A percentile compares a stretch with the other conserved stretches of the same genome.
These are phyloP conservation scores for Hoplodrina blanda DNA, from an alignment of 2,888 invertebrate species.

Conservation along the genomic window DNA sequence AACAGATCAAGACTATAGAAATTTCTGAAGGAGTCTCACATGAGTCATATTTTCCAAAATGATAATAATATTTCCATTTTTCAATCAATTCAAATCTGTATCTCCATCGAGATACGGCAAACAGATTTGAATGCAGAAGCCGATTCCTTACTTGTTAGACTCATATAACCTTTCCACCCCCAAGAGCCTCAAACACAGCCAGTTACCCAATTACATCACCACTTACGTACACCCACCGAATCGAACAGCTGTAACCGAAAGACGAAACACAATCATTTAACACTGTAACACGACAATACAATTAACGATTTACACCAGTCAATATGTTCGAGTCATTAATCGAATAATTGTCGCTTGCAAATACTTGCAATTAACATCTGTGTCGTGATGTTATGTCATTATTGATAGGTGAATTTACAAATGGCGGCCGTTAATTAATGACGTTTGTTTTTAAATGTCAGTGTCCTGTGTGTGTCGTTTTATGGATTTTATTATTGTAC, in stretches of 20 bases:
- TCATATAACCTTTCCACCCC: conserved; percentile 2
- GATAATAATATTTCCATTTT: no score
- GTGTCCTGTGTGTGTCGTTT: neutral
- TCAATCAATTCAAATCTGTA: neutral
- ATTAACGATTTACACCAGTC: conserved; percentile 57
- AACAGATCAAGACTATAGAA: no score
- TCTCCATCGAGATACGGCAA: no score
- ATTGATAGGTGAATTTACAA: conserved; percentile 46
- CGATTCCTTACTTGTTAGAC: neutral
- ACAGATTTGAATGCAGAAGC: neutral
- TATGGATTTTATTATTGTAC: conserved; percentile 4
- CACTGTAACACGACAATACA: conserved; percentile 47
- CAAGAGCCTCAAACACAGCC: neutral
- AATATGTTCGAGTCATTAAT: conserved; percentile 56
- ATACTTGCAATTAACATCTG: conserved; percentile 66
- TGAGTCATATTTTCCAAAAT: no score
- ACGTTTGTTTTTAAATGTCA: conserved; percentile 45
- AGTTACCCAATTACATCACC: conserved; percentile 23
- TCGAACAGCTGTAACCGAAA: conserved; percentile 16
- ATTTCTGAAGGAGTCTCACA: no score
- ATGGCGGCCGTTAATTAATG: conserved; percentile 35
- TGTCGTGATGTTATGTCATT: conserved; percentile 50
- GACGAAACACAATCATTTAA: conserved; percentile 43
- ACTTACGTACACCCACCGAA: conserved; percentile 9
- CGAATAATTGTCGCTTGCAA: conserved; percentile 66